Evolutionary conservation across 2,888 invertebrate genomes (phyloP), one percentile per base, ranked within the genome.

Genomic region (Clusia tigrina): DNA sequence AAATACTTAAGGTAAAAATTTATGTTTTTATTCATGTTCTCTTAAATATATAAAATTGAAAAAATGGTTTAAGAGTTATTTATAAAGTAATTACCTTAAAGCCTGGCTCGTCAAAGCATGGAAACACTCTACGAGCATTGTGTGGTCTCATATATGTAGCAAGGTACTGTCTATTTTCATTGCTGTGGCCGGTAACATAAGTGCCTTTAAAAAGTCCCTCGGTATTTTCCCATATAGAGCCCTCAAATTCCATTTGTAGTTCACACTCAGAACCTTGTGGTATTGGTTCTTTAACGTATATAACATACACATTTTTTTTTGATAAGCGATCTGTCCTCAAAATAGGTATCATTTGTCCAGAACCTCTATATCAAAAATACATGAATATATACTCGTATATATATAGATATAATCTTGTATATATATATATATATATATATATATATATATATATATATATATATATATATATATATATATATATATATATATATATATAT

Each of bases 81-180:
- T n/a, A n/a, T n/a, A n/a, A n/a, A n/a, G n/a, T n/a, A 1, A 87
- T 89, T 0, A 90, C 89, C 83, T 93, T 94, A 76, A 88, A 90
- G 0, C 87, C 88, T 0, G 93, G 92, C 74, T 92, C 91, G 77
- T 93, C 93, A 78, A 92, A 92, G 74, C 93, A 93, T 0, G 93
- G 93, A 78, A 94, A 93, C 70, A 92, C 85, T 20, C 87, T 86
- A n/a, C 91, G 86, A 0, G 93, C 92, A 74, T 91, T 88, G 78
- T 90, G 90, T 0, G 91, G 90, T 42, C 91, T 85, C 66, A 92
- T 84, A 73, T 91, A 88, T 0, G 91, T 90, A 0, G 88, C 91
- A 18, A 89, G 86, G 73, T 90, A 90, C 72, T 86, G 86, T 70
- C 69, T 71, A 37, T 79, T 81, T 24, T 79, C 78, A 2, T 82